Evolutionary conservation across 2,888 invertebrate species (phyloP).

Genomic region (Masnerella sp.): DNA sequence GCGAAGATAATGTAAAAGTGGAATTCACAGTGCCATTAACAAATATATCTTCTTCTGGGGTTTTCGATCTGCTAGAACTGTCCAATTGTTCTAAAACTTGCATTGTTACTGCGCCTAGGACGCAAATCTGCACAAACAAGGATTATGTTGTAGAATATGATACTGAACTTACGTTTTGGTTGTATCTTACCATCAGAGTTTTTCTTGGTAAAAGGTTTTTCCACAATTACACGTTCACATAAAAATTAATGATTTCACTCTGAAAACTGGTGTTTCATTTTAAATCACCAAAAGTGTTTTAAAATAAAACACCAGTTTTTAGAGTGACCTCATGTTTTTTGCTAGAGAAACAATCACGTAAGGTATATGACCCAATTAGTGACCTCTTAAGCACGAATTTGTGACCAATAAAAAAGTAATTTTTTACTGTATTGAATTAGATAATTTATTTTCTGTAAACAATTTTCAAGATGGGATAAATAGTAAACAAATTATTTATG

Average conservation of each 20-base stretch:
- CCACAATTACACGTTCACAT: too few species aligned
- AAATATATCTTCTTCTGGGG: slow-evolving; percentile 19
- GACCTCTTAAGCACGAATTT: too few species aligned
- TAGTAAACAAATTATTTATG: too few species aligned
- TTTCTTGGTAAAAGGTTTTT: slow-evolving; percentile 70
- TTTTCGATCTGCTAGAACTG: slow-evolving; percentile 2
- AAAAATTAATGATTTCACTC: too few species aligned
- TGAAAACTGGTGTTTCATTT: too few species aligned
- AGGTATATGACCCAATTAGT: too few species aligned
- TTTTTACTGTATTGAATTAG: too few species aligned
- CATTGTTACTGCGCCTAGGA: slow-evolving; percentile 80
- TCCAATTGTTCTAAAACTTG: slow-evolving; percentile 80
- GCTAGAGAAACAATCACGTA: too few species aligned
- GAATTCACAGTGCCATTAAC: slow-evolving; percentile 77
- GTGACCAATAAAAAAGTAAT: too few species aligned
- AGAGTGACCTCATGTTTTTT: too few species aligned
- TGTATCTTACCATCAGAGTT: slow-evolving; percentile 82
- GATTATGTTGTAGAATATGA: slow-evolving; percentile 82
- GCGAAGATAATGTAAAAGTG: slow-evolving; percentile 62
- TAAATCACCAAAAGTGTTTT: too few species aligned
- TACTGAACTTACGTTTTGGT: slow-evolving; percentile 84
- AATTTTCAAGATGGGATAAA: background rate
- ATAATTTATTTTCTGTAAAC: background rate
- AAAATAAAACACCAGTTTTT: too few species aligned
- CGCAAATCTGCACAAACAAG: slow-evolving; percentile 81